phyloP scores from a whole-genome alignment of 2,888 invertebrate genomes.

The Polymixis flavicincta region DNA sequence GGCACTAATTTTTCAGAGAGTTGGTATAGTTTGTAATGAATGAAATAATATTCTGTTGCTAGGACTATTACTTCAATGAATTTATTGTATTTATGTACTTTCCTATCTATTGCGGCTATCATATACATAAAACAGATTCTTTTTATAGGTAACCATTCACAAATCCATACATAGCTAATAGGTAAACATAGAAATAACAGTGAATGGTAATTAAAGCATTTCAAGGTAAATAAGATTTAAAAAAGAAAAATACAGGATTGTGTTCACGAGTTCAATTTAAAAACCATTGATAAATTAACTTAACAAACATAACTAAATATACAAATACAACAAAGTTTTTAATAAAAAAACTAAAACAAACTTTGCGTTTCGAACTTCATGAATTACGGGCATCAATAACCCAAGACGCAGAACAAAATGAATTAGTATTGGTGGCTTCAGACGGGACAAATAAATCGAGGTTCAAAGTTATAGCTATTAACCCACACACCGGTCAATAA shows the following conservation, averaged over 20 bases:
- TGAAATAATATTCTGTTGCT: constrained; percentile 5
- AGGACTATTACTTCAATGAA: not conserved
- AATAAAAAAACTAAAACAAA: constrained; percentile 28
- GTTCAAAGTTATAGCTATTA: constrained; percentile 43
- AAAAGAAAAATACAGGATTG: not conserved
- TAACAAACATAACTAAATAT: not conserved
- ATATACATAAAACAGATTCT: not conserved
- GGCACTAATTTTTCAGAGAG: too few relatives aligned
- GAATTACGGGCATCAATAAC: constrained; percentile 6
- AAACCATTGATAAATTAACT: not conserved
- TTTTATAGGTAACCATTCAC: not conserved
- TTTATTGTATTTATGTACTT: not conserved
- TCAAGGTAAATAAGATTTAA: constrained; percentile 4
- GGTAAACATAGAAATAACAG: constrained; percentile 27
- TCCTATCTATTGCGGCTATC: not conserved
- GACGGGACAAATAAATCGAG: constrained; percentile 4
- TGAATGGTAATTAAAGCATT: not conserved
- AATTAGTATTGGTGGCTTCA: constrained; percentile 11
- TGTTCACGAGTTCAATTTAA: not conserved
- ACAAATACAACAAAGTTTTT: constrained; percentile 15
- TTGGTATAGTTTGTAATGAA: too few relatives aligned
- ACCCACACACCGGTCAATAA: constrained; percentile 56
- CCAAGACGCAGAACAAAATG: constrained; percentile 10
- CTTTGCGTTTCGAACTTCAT: constrained; percentile 20
- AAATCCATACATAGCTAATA: constrained; percentile 5